A percentile compares a stretch with the other conserved stretches of the same genome.
phyloP scores from a whole-genome alignment of 2,888 invertebrate species.

The Brachypterus glaber region DNA sequence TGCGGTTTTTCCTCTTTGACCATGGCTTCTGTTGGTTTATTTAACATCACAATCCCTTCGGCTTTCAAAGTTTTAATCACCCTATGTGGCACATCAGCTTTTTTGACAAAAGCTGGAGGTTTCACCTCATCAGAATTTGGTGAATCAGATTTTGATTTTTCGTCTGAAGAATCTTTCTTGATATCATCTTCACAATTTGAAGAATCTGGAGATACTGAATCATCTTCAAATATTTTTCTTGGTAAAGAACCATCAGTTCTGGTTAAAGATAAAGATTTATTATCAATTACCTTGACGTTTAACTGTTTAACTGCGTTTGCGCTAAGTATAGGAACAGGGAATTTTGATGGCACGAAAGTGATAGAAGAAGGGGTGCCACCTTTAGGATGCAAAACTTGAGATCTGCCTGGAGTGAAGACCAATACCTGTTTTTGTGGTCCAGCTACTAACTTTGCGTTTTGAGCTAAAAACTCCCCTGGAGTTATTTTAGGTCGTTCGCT shows the following conservation, averaged over 20 bases:
- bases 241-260: slow-evolving; percentile 52
- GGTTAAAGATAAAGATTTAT: slow-evolving; percentile 45
- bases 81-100: slow-evolving; percentile 8
- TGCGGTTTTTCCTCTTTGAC: slow-evolving; percentile 12
- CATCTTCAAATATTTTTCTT: slow-evolving; percentile 59
- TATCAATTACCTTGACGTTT: slow-evolving; percentile 40
- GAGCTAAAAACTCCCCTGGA: slow-evolving; percentile 22
- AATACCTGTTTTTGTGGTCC: slow-evolving; percentile 22
- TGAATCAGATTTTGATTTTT: slow-evolving; percentile 29
- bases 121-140: slow-evolving; percentile 21
- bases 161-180: slow-evolving; percentile 32
- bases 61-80: slow-evolving; percentile 6
- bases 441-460: slow-evolving; percentile 32
- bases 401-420: slow-evolving; percentile 29
- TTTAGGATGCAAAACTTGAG: slow-evolving; percentile 34
- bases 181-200: slow-evolving; percentile 39
- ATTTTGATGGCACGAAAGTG: slow-evolving; percentile 29
- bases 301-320: slow-evolving; percentile 39
- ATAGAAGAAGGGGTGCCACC: slow-evolving; percentile 33
- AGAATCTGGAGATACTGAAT: slow-evolving; percentile 52
- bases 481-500: slow-evolving; percentile 9
- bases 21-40: slow-evolving; percentile 9
- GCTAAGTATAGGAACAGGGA: slow-evolving; percentile 38
- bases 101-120: slow-evolving; percentile 21
- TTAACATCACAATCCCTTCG: slow-evolving; percentile 12